Evolutionary conservation across 2,888 invertebrate genomes (phyloP), one percentile per base, ranked within the genome.

Genomic region (Lysandra bellargus): DNA sequence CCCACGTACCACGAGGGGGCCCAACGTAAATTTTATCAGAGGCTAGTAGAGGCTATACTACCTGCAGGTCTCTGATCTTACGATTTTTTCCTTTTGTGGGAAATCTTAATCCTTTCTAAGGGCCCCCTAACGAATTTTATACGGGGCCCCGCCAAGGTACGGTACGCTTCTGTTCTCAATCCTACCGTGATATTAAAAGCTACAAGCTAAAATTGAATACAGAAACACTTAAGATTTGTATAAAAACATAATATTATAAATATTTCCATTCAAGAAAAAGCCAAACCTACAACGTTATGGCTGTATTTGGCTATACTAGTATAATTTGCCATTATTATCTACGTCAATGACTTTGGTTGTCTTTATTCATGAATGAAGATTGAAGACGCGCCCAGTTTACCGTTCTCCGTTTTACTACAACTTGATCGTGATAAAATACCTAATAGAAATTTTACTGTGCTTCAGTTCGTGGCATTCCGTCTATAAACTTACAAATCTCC

Each of bases 221-320:
- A 61, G 7, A 61, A 61, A 61, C 61, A 61, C 61, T 61, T n/a
- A 60, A n/a, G 6, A n/a, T 60, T 60, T 60, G 0, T 53, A 53
- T 53, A 53, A 12, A 53, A 14, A 53, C 14, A 61, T 61, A 61
- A 37, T 37, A 57, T 4, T 7, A n/a, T n/a, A 30, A 64, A 3
- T 64, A 64, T 30, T 64, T 64, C 64, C 64, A 64, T 64, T 64
- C 64, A 30, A 64, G 23, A 64, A 64, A 64, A 12, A 23, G 12
- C 12, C 23, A 64, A 23, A 30, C 30, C 64, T 12, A 30, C 64
- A 30, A 37, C 64, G 3, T 12, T 30, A 64, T 64, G 23, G 2
- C 64, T 64, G 9, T 64, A 64, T 64, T 64, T 23, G 64, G 23
- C 12, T 30, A 64, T 30, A 23, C 64, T 4, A 64, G 4, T 4